A percentile compares a stretch with the other conserved stretches of the same genome.
These are phyloP conservation scores for Leucophora obtusa DNA, from an alignment of 2,888 invertebrate genomes.

Conservation along the genomic window DNA sequence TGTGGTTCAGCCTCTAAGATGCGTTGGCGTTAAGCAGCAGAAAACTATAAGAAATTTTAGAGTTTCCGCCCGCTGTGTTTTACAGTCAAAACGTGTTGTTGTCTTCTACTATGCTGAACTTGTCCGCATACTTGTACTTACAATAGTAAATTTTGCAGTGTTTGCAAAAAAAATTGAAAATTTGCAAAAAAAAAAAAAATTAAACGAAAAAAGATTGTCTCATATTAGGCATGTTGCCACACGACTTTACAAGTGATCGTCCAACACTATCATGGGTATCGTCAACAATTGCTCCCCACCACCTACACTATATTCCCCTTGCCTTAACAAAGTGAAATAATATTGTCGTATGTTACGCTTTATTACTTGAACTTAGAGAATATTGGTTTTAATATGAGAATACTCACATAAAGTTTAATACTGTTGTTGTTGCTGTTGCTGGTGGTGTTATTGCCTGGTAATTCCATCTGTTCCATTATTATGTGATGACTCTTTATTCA, in stretches of 20 bases:
- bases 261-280: conserved; percentile 55
- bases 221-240: conserved; percentile 65
- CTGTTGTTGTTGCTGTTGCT: conserved; percentile 7
- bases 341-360: conserved; percentile 32
- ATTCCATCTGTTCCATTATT: conserved; percentile 56
- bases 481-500: conserved; percentile 55
- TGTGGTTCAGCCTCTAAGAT: conserved; percentile 50
- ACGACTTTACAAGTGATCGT: conserved; percentile 64
- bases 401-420: neutral
- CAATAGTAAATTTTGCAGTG: conserved; percentile 55
- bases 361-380: conserved; percentile 39
- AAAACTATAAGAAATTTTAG: conserved; percentile 52
- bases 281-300: conserved; percentile 8
- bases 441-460: conserved; percentile 36
- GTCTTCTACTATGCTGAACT: conserved; percentile 46
- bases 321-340: conserved; percentile 5
- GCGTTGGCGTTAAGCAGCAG: conserved; percentile 63
- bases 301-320: conserved; percentile 26
- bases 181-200: conserved; percentile 14
- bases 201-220: conserved; percentile 46
- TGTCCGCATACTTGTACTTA: conserved; percentile 63
- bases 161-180: conserved; percentile 31
- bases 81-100: conserved; percentile 62
- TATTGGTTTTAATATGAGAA: conserved; percentile 45
- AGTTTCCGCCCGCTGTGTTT: conserved; percentile 65